Percentiles rank a stretch among this genome's conserved stretches.
Evolutionary conservation across 92 coral and sea anemone species (phyloP).

Genomic region (Parazoanthus darwini): DNA sequence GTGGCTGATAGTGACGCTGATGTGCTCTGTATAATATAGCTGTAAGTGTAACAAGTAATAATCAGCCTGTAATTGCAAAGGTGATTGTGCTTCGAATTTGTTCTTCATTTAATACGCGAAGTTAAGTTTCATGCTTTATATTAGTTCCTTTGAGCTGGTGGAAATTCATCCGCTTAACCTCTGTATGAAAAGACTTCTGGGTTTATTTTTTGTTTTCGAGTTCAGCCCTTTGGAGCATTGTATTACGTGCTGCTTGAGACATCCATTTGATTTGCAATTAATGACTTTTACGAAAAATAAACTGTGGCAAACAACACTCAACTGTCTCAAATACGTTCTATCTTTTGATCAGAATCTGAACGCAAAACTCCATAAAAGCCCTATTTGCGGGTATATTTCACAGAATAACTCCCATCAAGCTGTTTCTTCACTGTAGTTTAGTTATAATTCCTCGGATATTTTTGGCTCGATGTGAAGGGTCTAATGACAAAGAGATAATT

Average conservation of each 20-base stretch:
- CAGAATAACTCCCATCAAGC: conserved; percentile 17
- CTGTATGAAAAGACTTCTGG: not conserved
- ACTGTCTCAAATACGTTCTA: conserved; percentile 21
- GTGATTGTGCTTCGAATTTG: not conserved
- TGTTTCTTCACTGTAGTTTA: not conserved
- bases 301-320: conserved; percentile 55
- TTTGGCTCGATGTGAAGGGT: conserved; percentile 55
- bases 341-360: conserved; percentile 30
- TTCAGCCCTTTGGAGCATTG: conserved; percentile 34
- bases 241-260: conserved; percentile 40
- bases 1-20: conserved; percentile 7
- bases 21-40: conserved; percentile 35
- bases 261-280: conserved; percentile 75
- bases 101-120: not conserved
- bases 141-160: not conserved
- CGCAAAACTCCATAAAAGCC: not conserved
- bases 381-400: not conserved
- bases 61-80: conserved; percentile 23
- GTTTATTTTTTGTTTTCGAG: not conserved
- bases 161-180: not conserved
- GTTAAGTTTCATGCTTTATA: not conserved
- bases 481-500: conserved; percentile 68
- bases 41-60: conserved; percentile 31
- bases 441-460: conserved; percentile 57
- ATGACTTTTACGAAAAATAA: conserved; percentile 66